phyloP scores from a whole-genome alignment of 2,888 invertebrate species.

The Oscheius myriophilus region DNA sequence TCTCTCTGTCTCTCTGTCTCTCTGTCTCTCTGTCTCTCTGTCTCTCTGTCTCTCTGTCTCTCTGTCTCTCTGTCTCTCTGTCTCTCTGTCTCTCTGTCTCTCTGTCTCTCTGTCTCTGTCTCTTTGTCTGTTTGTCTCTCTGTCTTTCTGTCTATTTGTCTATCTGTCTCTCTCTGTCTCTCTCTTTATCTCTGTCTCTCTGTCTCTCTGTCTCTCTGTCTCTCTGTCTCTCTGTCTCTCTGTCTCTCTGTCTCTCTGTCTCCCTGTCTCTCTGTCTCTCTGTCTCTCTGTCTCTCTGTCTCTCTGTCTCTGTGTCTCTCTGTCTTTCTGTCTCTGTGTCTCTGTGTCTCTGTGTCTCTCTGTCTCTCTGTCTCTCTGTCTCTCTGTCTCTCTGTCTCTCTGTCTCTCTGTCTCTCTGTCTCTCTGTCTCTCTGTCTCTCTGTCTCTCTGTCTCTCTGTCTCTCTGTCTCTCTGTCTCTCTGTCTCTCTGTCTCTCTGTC shows the following conservation, averaged over 20 bases:
- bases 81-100: slow-evolving; percentile 1
- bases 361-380: too few relatives aligned
- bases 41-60: background rate
- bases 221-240: background rate
- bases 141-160: too few relatives aligned
- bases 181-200: background rate
- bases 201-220: slow-evolving; percentile 2
- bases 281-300: too few relatives aligned
- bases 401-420: background rate
- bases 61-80: slow-evolving; percentile 3
- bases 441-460: slow-evolving; percentile 2
- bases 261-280: too few relatives aligned
- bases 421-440: slow-evolving; percentile 3
- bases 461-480: background rate
- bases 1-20: too few relatives aligned
- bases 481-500: too few relatives aligned
- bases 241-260: too few relatives aligned
- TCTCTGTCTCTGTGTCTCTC: background rate
- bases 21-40: too few relatives aligned
- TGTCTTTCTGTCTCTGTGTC: background rate
- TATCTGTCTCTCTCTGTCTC: background rate
- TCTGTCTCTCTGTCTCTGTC: background rate
- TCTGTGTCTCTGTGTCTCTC: background rate
- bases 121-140: too few relatives aligned
- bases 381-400: too few relatives aligned